Percentiles rank a stretch among this genome's conserved stretches.
These are phyloP conservation scores for Chrysomela aeneicollis DNA, from an alignment of 2,888 invertebrate genomes.

Conservation along the genomic window DNA sequence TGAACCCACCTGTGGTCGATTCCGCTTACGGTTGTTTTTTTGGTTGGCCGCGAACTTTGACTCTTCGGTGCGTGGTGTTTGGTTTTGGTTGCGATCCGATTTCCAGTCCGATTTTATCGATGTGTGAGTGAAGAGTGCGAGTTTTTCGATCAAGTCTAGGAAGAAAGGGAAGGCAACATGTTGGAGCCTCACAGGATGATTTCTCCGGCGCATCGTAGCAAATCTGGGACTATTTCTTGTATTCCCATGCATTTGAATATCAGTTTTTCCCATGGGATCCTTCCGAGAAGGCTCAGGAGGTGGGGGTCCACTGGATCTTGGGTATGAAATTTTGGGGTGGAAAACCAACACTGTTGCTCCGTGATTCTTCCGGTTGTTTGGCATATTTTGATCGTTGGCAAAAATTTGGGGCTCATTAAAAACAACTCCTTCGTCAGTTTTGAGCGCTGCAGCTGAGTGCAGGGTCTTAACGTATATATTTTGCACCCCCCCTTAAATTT, in stretches of 20 bases:
- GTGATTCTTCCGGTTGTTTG: too few species aligned
- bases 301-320: conserved; percentile 81
- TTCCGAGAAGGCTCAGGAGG: conserved; percentile 72
- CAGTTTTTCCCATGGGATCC: conserved; percentile 68
- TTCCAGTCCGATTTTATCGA: not conserved
- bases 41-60: conserved; percentile 34
- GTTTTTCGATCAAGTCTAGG: not conserved
- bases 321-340: conserved; percentile 65
- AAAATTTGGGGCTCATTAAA: too few species aligned
- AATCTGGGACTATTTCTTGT: conserved; percentile 61
- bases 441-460: too few species aligned
- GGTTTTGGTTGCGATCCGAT: conserved; percentile 16
- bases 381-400: too few species aligned
- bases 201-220: conserved; percentile 53
- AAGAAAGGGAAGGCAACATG: conserved; percentile 44
- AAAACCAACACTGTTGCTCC: too few species aligned
- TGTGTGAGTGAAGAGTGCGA: conserved; percentile 16
- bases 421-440: too few species aligned
- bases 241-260: conserved; percentile 65
- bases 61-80: conserved; percentile 24
- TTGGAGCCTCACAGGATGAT: conserved; percentile 52
- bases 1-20: conserved; percentile 18
- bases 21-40: conserved; percentile 33
- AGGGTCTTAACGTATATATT: too few species aligned
- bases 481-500: too few species aligned